Base-by-base conservation (phyloP, 2,888 invertebrate genomes). In the Panopea generosa region DNA sequence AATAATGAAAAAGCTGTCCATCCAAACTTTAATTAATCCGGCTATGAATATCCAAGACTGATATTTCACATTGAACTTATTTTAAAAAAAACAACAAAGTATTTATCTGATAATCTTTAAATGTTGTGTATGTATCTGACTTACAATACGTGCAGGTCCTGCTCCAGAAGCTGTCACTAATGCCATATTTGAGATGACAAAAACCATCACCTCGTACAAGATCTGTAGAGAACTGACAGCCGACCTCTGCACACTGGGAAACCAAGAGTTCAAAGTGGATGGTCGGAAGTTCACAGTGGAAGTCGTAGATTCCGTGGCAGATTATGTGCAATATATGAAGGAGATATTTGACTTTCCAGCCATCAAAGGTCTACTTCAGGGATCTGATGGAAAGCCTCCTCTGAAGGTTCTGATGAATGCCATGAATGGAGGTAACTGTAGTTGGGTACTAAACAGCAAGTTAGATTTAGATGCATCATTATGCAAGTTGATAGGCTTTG, bases 351-450 rank as follows among this genome's bases (percentile, higher is more conserved):
- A 99, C 94, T 99, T 99, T 93, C 92, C 93, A 50, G 95, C 95
- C 89, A 95, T 99, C 70, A 95, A 95, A 89, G 93, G 93, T 0
- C 94, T 97, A 66, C 94, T 99, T 24, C 94, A 95, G 67, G 96
- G 96, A 40, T 94, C 94, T 7, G 85, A 77, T 24, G 94, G 94
- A 14, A 75, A 82, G 18, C 66, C 82, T 45, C 95, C 96, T 0
- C 95, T 98, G 90, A 96, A 96, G 88, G 95, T 99, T 82, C 95
- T 98, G 29, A 95, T 99, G 62, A 97, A 99, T 93, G 95, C 96
- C 18, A 96, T 99, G 97, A 96, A 97, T 92, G 99, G 99, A 94
- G 97, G 97, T 96, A 92, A n/a, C n/a, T n/a, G n/a, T n/a, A n/a
- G n/a, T n/a, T n/a, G n/a, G n/a, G n/a, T n/a, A n/a, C n/a, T n/a